Conservation (phyloP, 2,888 invertebrate species). For the Agrotis clavis region DNA sequence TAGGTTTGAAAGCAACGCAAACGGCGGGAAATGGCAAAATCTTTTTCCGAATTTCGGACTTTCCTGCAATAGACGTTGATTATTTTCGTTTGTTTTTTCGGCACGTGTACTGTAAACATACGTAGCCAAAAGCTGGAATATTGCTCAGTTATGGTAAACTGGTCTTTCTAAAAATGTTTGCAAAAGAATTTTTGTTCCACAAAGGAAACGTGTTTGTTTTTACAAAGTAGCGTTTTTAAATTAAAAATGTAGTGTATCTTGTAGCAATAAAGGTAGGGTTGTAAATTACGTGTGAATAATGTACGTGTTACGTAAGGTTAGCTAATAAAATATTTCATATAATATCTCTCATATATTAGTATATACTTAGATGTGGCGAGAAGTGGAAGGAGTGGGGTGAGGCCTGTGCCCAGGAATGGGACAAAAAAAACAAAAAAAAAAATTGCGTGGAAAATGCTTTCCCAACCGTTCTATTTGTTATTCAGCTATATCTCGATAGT, state of each 20-base stretch:
- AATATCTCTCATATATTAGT: neutral
- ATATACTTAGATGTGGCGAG: neutral
- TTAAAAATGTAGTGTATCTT: slow-evolving; percentile 27
- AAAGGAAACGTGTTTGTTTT: slow-evolving; percentile 19
- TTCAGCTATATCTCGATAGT: too few species aligned
- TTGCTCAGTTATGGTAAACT: slow-evolving; percentile 24
- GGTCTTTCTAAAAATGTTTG: slow-evolving; percentile 33
- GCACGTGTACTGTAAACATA: slow-evolving; percentile 32
- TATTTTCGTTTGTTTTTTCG: slow-evolving; percentile 47
- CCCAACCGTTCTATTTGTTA: neutral
- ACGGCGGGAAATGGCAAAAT: slow-evolving; percentile 33
- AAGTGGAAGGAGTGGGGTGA: too few species aligned
- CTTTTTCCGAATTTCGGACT: slow-evolving; percentile 38
- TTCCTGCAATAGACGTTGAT: slow-evolving; percentile 33
- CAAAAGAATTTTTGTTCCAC: slow-evolving; percentile 18
- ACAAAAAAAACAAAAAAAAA: too few species aligned
- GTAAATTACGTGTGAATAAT: slow-evolving; percentile 17
- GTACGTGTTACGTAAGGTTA: neutral
- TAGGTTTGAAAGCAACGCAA: slow-evolving; percentile 41
- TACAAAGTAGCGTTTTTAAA: slow-evolving; percentile 21
- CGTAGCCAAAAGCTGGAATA: slow-evolving; percentile 9
- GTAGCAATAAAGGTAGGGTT: slow-evolving; percentile 2
- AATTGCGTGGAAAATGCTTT: neutral
- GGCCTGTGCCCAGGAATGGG: too few species aligned
- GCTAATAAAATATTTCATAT: neutral